Evolutionary conservation across 2,113 vertebrate species (phyloP).

Genomic region (Melanocharis versteri): DNA sequence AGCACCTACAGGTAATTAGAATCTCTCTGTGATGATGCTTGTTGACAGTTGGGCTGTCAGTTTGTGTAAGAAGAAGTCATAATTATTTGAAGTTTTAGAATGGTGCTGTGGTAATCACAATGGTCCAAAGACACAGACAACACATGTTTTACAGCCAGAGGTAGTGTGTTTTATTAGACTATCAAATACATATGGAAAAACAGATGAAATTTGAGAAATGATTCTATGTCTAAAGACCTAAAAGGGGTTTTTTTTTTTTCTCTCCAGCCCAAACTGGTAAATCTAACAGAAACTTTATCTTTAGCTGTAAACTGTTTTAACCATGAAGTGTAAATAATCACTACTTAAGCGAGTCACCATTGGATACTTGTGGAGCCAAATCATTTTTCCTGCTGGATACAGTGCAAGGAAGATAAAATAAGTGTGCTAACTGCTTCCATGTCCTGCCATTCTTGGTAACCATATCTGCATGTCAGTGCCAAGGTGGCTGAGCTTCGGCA

Average conservation of each 20-base stretch:
- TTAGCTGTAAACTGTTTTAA: not conserved
- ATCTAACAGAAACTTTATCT: not conserved
- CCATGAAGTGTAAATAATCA: not conserved
- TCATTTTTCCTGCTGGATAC: not conserved
- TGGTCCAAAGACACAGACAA: not conserved
- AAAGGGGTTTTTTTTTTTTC: not conserved
- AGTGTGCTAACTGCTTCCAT: not conserved
- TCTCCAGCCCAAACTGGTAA: not conserved
- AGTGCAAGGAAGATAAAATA: not conserved
- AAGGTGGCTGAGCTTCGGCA: not conserved
- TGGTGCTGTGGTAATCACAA: not conserved
- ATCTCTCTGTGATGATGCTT: not conserved
- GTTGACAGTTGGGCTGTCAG: conserved; percentile 65
- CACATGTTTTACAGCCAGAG: not conserved
- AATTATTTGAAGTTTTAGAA: not conserved
- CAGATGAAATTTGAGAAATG: not conserved
- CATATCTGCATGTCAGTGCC: not conserved
- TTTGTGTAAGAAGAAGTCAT: not conserved
- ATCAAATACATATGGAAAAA: not conserved
- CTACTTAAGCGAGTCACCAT: fast-evolving
- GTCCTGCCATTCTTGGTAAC: not conserved
- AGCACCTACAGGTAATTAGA: not conserved
- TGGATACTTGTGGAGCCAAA: not conserved
- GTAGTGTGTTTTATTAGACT: not conserved
- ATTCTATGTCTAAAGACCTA: not conserved